These are phyloP conservation scores for Drosophila eohydei DNA, from an alignment of 2,888 invertebrate species.

Conservation along the genomic window DNA sequence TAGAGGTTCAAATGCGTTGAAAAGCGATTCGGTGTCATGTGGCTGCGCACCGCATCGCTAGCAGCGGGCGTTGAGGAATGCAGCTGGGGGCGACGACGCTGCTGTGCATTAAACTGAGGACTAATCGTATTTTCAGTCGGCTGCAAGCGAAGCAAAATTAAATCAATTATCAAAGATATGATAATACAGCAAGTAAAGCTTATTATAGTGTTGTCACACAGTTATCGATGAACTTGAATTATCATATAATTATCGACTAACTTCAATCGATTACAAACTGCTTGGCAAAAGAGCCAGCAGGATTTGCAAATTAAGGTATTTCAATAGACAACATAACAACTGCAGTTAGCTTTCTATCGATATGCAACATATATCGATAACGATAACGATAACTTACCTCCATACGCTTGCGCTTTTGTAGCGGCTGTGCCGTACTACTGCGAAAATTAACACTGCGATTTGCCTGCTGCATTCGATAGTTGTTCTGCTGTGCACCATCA, in stretches of 20 bases:
- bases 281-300: too few species aligned
- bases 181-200: too few species aligned
- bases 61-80: constrained; percentile 54
- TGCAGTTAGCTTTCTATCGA: background rate
- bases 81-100: constrained; percentile 55
- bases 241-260: background rate
- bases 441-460: constrained; percentile 15
- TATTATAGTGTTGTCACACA: too few species aligned
- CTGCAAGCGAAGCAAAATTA: constrained; percentile 9
- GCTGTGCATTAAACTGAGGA: constrained; percentile 50
- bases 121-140: constrained; percentile 39
- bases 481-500: constrained; percentile 36
- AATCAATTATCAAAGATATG: background rate
- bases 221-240: background rate
- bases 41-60: constrained; percentile 32
- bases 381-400: constrained; percentile 29
- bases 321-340: background rate
- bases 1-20: constrained; percentile 65
- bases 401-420: constrained; percentile 29
- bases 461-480: constrained; percentile 18
- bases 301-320: too few species aligned
- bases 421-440: constrained; percentile 27
- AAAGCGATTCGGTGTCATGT: constrained; percentile 37
- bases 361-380: background rate
- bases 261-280: background rate